Base-by-base conservation (phyloP, 2,888 invertebrate genomes). In the Trachelus troglodyta region DNA sequence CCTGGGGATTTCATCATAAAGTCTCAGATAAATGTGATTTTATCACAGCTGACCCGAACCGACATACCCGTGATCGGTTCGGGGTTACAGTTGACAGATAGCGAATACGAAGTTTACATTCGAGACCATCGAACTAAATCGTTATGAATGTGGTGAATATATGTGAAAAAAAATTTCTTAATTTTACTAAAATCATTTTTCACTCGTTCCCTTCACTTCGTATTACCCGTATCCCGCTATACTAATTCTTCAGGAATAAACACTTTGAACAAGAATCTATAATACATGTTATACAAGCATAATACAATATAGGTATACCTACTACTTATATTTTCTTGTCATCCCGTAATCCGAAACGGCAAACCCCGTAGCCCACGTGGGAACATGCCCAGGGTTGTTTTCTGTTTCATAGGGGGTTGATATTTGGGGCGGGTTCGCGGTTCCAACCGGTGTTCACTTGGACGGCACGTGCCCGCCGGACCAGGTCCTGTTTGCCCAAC, bases 401-500 rank as follows among this genome's bases (percentile, higher is more conserved):
- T 80, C 83, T 79, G 77, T 74, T 56, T 56, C 40, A 56, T 75
- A 75, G 80, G 81, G 81, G 82, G 79, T 77, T 77, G 79, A 78
- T 83, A 83, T 80, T 84, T 83, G 34, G 75, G 82, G 81, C 80
- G 81, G 81, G 81, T 83, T 84, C 80, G 81, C 82, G 84, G 82
- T 85, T 80, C 79, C 81, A 84, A 84, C 83, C 85, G 77, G 81
- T 82, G 83, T 83, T 85, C 85, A 85, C 85, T 86, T 85, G 77
- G 80, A 79, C 79, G 85, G 78, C 87, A 87, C 87, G 87, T 85
- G 87, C 83, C 86, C 78, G 75, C 73, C 76, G 78, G 77, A 78
- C 81, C 81, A 77, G 77, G 78, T 56, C 73, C 81, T 83, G 85
- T 87, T 88, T 87, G 86, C 34, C 81, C 83, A 81, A 81, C 87